Evolutionary conservation across 2,888 invertebrate genomes (phyloP).

Genomic region (Tipula unca): DNA sequence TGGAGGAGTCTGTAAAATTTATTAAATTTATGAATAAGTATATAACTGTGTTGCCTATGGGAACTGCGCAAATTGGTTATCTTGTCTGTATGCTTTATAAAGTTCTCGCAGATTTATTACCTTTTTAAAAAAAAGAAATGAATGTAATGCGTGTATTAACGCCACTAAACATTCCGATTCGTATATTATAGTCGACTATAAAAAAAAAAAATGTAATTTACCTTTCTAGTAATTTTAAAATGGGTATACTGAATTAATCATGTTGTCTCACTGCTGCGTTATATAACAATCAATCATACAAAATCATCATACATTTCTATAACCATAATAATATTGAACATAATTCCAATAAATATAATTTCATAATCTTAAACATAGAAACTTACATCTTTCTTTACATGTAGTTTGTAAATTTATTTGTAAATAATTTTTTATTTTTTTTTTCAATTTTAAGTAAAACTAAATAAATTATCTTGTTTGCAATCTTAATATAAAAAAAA

Average conservation of each 20-base stretch:
- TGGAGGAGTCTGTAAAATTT: no score
- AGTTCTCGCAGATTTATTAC: no score
- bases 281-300: not conserved
- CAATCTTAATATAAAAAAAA: not conserved
- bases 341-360: not conserved
- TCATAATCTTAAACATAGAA: not conserved
- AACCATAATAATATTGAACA: not conserved
- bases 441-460: not conserved
- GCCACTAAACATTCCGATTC: no score
- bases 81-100: no score
- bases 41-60: no score
- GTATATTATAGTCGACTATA: not conserved
- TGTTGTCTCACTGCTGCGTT: not conserved
- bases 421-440: not conserved
- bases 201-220: not conserved
- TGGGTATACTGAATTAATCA: not conserved
- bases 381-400: not conserved
- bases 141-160: no score
- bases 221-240: not conserved
- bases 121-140: no score
- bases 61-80: no score
- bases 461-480: constrained; percentile 2
- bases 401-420: not conserved
- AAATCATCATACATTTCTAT: not conserved
- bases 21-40: no score